Conservation (phyloP, 1,140 invertebrate genomes). For the Popillia japonica region DNA sequence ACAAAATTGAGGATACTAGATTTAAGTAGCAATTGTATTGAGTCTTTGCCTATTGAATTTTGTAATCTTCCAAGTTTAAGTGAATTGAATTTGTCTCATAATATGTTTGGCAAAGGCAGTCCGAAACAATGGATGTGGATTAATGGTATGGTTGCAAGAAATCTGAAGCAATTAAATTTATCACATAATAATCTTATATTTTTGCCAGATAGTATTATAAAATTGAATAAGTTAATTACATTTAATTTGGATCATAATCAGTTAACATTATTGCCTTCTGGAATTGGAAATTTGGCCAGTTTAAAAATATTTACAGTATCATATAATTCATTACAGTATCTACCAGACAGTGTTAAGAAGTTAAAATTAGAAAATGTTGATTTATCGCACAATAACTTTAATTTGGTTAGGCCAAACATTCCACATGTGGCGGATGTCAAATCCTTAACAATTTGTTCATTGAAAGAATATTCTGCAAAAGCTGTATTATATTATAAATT, state of each 20-base stretch:
- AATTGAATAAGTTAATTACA: constrained; percentile 66
- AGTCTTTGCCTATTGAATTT: constrained; percentile 75
- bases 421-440: not conserved
- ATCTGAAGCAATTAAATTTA: constrained; percentile 66
- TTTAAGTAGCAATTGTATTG: constrained; percentile 79
- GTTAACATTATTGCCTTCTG: constrained; percentile 63
- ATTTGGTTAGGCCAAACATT: constrained; percentile 43
- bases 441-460: constrained; percentile 42
- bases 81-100: constrained; percentile 76
- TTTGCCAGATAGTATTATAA: constrained; percentile 69
- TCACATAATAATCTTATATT: constrained; percentile 68
- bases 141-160: constrained; percentile 60
- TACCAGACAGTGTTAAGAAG: constrained; percentile 69
- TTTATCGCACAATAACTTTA: constrained; percentile 66
- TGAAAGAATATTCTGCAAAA: constrained; percentile 51
- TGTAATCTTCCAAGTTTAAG: constrained; percentile 71
- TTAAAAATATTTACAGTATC: constrained; percentile 55
- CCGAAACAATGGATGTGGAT: constrained; percentile 72
- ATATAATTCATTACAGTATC: constrained; percentile 66
- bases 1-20: constrained; percentile 74
- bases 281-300: constrained; percentile 54
- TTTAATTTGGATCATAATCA: constrained; percentile 67
- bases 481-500: constrained; percentile 58
- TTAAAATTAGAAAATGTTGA: constrained; percentile 65
- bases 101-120: constrained; percentile 68